phyloP scores from a whole-genome alignment of 92 coral and sea anemone genomes.

The Micromussa lordhowensis region DNA sequence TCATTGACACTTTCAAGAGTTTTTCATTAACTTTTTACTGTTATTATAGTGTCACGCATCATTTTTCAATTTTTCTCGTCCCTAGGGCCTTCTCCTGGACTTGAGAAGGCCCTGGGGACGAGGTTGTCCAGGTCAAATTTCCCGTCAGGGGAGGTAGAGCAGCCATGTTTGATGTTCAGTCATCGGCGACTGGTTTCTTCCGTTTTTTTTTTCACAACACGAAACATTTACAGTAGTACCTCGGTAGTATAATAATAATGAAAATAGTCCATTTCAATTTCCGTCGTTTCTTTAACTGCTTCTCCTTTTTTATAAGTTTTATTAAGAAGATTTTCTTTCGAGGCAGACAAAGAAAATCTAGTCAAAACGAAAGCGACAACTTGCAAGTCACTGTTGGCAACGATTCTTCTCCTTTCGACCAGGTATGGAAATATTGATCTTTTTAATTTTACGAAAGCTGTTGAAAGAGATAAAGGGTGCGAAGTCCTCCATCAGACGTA shows the following conservation, averaged over 20 bases:
- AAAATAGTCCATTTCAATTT: constrained; percentile 65
- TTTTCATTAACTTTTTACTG: too few relatives aligned
- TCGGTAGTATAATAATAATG: constrained; percentile 35
- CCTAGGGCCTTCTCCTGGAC: too few relatives aligned
- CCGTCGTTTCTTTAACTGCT: constrained; percentile 74
- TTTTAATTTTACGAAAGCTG: neutral
- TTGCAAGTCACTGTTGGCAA: constrained; percentile 33
- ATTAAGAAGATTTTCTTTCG: constrained; percentile 76
- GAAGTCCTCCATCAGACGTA: neutral
- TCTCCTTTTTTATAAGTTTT: constrained; percentile 60
- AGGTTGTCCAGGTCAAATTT: too few relatives aligned
- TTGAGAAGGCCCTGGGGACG: too few relatives aligned
- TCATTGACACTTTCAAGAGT: too few relatives aligned
- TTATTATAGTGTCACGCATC: too few relatives aligned
- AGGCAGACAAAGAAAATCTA: constrained; percentile 68
- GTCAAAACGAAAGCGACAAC: constrained; percentile 37
- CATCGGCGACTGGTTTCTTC: too few relatives aligned
- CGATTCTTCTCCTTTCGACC: neutral
- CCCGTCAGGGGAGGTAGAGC: too few relatives aligned
- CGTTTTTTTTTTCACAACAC: too few relatives aligned
- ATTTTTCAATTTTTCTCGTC: too few relatives aligned
- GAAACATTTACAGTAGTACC: too few relatives aligned
- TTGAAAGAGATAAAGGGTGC: neutral
- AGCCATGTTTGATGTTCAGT: too few relatives aligned
- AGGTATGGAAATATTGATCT: neutral